phyloP scores from a whole-genome alignment of 2,888 invertebrate genomes.

The Ceraclea dissimilis region DNA sequence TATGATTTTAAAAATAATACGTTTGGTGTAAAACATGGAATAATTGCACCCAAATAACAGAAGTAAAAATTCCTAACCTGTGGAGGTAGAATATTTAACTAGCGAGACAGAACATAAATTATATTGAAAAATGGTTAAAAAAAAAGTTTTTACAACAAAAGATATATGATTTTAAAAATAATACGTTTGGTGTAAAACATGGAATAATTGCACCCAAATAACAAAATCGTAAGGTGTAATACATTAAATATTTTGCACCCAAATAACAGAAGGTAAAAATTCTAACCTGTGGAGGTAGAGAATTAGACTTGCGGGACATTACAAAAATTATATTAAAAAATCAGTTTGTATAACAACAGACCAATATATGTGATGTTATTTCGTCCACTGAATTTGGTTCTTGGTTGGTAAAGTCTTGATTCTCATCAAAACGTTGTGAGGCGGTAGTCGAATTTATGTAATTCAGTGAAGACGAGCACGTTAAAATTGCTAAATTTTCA shows the following conservation, averaged over 20 bases:
- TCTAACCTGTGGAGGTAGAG: too few species aligned
- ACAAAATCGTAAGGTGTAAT: too few species aligned
- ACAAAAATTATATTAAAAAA: too few species aligned
- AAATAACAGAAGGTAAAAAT: too few species aligned
- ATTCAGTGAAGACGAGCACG: too few species aligned
- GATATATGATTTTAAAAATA: background rate
- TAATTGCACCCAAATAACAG: background rate
- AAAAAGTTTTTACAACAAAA: background rate
- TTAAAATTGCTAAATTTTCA: background rate
- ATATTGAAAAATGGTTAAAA: background rate
- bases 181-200: background rate
- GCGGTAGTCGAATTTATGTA: background rate
- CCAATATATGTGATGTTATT: background rate
- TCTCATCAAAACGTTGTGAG: conserved; percentile 2
- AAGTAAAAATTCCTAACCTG: background rate
- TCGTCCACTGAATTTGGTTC: conserved; percentile 3
- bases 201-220: background rate
- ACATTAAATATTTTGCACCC: too few species aligned
- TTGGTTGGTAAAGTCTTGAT: background rate
- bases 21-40: background rate
- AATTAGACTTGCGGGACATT: too few species aligned
- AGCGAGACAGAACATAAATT: background rate
- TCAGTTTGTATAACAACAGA: too few species aligned
- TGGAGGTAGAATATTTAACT: background rate
- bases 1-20: background rate